phyloP scores from a whole-genome alignment of 2,888 invertebrate species.

The Dendrolimus houi region DNA sequence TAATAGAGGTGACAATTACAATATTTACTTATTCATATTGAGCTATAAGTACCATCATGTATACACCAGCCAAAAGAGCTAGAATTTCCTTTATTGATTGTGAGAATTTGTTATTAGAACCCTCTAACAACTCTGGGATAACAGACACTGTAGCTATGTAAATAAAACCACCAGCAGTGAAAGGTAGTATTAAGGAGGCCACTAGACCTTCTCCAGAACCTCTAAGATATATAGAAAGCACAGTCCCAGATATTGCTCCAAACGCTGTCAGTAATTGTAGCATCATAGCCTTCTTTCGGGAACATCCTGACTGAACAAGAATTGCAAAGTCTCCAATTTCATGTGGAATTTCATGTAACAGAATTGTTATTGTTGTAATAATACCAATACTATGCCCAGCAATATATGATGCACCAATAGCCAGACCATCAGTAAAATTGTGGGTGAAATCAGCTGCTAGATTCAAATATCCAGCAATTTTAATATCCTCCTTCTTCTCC shows the following conservation, averaged over 20 bases:
- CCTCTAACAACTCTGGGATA: conserved; percentile 96
- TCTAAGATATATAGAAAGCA: conserved; percentile 89
- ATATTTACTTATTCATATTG: conserved; percentile 62
- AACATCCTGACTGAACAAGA: conserved; percentile 97
- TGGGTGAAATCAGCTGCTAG: conserved; percentile 98
- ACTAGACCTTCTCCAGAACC: conserved; percentile 82
- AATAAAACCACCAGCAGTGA: conserved; percentile 99
- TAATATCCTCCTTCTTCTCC: conserved; percentile 61
- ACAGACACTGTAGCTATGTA: conserved; percentile 99
- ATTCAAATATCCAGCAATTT: conserved; percentile 90
- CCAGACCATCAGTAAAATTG: conserved; percentile 99
- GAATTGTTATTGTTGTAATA: conserved; percentile 95
- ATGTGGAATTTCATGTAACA: conserved; percentile 99
- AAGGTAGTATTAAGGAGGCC: conserved; percentile 94
- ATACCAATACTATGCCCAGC: conserved; percentile 92
- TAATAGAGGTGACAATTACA: too few relatives aligned
- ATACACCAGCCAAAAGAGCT: conserved; percentile 92
- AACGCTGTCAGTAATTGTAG: conserved; percentile 95
- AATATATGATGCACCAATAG: conserved; percentile 98
- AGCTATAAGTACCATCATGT: conserved; percentile 97
- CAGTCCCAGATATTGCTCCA: conserved; percentile 95
- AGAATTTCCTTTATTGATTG: conserved; percentile 95
- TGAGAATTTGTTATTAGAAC: conserved; percentile 84
- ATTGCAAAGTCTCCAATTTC: conserved; percentile 99
- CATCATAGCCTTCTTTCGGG: conserved; percentile 94